Evolutionary conservation across 2,888 invertebrate species (phyloP), one percentile per base, ranked within the genome.

Genomic region (Celastrina argiolus): DNA sequence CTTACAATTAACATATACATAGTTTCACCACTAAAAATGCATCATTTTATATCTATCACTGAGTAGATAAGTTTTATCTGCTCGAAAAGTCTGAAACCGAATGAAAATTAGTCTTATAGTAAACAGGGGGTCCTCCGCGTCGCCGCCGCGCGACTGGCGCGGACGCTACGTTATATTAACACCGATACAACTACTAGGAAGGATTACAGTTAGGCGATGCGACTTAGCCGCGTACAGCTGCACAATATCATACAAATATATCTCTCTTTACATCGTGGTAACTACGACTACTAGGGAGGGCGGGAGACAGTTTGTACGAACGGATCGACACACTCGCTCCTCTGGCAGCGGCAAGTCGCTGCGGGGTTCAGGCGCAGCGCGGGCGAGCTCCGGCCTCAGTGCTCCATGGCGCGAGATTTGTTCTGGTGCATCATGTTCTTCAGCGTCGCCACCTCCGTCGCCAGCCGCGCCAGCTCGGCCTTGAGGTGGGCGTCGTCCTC

Each of bases 371-470:
- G 71, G 74, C 68, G 74, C 74, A 80, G 82, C 83, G 81, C 84
- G 69, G 69, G 71, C 70, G 76, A 77, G 78, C 75, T 76, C 73
- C 72, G 75, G 72, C 75, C 85, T 90, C 89, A 91, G 81, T 91
- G 90, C 79, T 90, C 90, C 77, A 84, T 84, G 73, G 82, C 82
- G 75, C 90, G 88, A 73, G 82, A 71, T 77, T 89, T 93, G 75
- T 93, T 93, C 75, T 94, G 92, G 70, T 94, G 94, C 91, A 96
- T 94, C 92, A 95, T 94, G 78, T 95, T 95, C 83, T 97, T 97
- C 7, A 98, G 94, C 72, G 95, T 96, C 64, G 97, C 97, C 72
- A 98, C 97, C 87, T 98, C 98, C 1, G 96, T 96, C 41, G 97
- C 97, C 28, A 98, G 93, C 74, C 96, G 93, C 76, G 96, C 96